Base-by-base conservation (phyloP, 92 coral and sea anemone genomes). In the Zoanthus gigantus region DNA sequence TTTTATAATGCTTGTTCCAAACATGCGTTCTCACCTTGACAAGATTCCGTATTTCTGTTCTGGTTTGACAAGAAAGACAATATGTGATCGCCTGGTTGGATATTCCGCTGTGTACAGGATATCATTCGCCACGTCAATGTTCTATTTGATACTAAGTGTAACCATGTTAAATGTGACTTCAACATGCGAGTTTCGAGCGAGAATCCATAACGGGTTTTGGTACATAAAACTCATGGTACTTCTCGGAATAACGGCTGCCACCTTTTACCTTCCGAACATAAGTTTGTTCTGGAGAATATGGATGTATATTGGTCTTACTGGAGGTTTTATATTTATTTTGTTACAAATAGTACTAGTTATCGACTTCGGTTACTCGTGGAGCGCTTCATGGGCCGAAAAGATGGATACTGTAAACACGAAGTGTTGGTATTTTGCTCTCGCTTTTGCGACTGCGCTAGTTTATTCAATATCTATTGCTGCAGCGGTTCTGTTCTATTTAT, bases 351-450 rank as follows among this genome's bases (percentile, higher is more conserved):
- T 97, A 73, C 91, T 95, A 0, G 93, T 97, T 11, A 92, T 97
- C 12, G 99, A 97, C 82, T 97, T 97, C 77, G 98, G 98, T 2
- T 94, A 97, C 50, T 97, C 99, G 0, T 97, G 99, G 99, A 97
- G 99, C 76, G 95, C 92, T 3, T 91, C 98, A 8, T 97, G 99
- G 99, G 99, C 98, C 2, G 99, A 95, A 63, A 94, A 90, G 74
- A 95, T 95, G 94, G 99, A 97, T 74, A 89, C 98, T 1, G 93
- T 96, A 0, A 94, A 97, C 85, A 95, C 98, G 11, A 91, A 89
- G 79, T 95, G 96, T 45, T 97, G 99, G 99, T 94, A 94, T 74
- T 93, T 94, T 68, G 95, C 98, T 57, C 89, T 97, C 47, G 99
- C 98, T 0, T 92, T 95, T 74, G 95, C 98, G 15, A 95, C 99